Evolutionary conservation across 2,797 vertebrate species (phyloP), one percentile per base, ranked within the genome.

Genomic region (Bovichtus diacanthus): DNA sequence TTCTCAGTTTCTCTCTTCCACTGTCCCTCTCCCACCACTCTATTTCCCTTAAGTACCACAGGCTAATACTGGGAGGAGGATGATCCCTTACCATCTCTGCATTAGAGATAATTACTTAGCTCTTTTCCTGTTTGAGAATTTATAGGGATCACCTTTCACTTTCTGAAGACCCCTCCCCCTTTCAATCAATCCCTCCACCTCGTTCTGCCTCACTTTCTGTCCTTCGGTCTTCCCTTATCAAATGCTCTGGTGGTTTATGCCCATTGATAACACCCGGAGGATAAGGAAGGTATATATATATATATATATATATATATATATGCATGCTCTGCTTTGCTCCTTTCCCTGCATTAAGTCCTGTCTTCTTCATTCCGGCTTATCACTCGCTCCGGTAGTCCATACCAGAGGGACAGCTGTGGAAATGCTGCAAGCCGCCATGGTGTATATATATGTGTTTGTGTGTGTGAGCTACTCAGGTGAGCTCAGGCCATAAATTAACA

Each of bases 401-500:
- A 87, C 83, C 81, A 80, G 63, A 83, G 53, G 74, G 74, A 82
- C 72, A 73, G 41, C 88, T 79, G 67, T 60, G 63, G 58, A 77
- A 79, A 85, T 84, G 59, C 50, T 43, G 49, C 58, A 73, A 81
- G 64, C 29, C n/a, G 7, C 51, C 71, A 51, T 69, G 19, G 74
- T 81, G 70, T 79, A 31, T 84, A 50, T 74, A 19, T 70, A 8
- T 43, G 16, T 66, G 62, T 74, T 53, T 86, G 60, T 63, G 9
- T 18, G 8, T 9, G 13, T 58, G 54, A 49, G 70, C 63, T 60
- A 72, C 56, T 70, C 69, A 83, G 83, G 83, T 85, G 87, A 90
- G 80, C 76, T 87, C 80, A 88, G 84, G 89, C 90, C 70, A 87
- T 92, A 92, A 93, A 92, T 92, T 43, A 88, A 81, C 78, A 86